Evolutionary conservation across 2,888 invertebrate species (phyloP).

Genomic region (Folsomia candida): DNA sequence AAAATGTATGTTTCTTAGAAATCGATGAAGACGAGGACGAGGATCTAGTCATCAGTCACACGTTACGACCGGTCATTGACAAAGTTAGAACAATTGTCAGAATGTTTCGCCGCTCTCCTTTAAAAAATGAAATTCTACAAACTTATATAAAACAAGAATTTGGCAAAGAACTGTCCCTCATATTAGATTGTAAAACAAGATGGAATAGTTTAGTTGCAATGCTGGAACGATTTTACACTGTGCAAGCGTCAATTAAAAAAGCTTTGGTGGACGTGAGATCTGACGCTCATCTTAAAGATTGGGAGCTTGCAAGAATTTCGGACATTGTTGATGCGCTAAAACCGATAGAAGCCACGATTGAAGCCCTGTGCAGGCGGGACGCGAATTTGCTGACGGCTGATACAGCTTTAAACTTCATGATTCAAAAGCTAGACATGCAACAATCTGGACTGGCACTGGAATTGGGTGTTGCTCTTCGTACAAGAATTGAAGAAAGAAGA

Average conservation of each 20-base stretch:
- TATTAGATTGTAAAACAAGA: conserved; percentile 6
- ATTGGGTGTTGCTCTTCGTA: not conserved
- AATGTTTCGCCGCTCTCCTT: not conserved
- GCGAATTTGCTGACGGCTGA: conserved; percentile 2
- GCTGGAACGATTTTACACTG: not conserved
- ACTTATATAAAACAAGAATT: not conserved
- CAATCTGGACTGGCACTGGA: not conserved
- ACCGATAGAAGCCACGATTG: conserved; percentile 2
- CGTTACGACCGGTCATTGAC: not conserved
- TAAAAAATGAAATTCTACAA: conserved; percentile 13
- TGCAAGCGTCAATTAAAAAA: not conserved
- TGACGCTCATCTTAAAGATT: not conserved
- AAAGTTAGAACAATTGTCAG: not conserved
- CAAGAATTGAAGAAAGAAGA: not conserved
- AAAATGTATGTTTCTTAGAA: too few relatives aligned
- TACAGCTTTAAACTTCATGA: not conserved
- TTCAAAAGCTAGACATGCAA: not conserved
- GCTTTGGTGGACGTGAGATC: not conserved
- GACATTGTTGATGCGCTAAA: not conserved
- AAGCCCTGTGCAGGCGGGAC: conserved; percentile 1
- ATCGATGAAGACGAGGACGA: too few relatives aligned
- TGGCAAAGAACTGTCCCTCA: not conserved
- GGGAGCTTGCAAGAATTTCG: not conserved
- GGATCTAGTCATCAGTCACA: not conserved
- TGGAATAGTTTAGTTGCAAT: conserved; percentile 5